phyloP scores from a whole-genome alignment of 92 coral and sea anemone species.

The Siderastrea radians region DNA sequence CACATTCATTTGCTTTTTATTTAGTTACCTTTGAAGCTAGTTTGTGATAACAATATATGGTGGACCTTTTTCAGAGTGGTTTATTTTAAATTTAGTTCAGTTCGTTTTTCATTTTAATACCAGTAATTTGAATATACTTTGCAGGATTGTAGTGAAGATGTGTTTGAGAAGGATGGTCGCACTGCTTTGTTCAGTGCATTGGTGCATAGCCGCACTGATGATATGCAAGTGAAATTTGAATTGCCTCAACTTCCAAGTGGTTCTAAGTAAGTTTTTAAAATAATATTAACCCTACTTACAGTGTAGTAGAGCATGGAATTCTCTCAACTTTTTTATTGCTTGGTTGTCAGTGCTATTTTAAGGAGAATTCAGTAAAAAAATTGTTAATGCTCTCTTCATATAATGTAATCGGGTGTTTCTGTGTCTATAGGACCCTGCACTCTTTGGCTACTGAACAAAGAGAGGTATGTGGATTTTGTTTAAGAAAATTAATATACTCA shows the following conservation, averaged over 20 bases:
- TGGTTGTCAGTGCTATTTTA: too few relatives aligned
- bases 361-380: too few relatives aligned
- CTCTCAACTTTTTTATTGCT: too few relatives aligned
- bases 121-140: not conserved
- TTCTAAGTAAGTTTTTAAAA: conserved; percentile 22
- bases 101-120: not conserved
- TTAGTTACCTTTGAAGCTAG: too few relatives aligned
- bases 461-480: conserved; percentile 17
- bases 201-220: conserved; percentile 81
- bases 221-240: conserved; percentile 84
- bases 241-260: conserved; percentile 85
- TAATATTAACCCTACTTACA: too few relatives aligned
- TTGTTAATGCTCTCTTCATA: too few relatives aligned
- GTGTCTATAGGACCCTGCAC: conserved; percentile 24
- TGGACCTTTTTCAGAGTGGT: not conserved
- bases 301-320: not conserved
- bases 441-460: conserved; percentile 39
- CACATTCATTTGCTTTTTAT: too few relatives aligned
- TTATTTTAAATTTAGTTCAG: not conserved
- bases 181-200: conserved; percentile 85
- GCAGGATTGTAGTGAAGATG: conserved; percentile 70
- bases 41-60: too few relatives aligned
- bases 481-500: too few relatives aligned
- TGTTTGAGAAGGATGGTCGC: conserved; percentile 80
- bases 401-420: not conserved